These are phyloP conservation scores for Zeuzera pyrina DNA, from an alignment of 2,888 invertebrate genomes.

Conservation along the genomic window DNA sequence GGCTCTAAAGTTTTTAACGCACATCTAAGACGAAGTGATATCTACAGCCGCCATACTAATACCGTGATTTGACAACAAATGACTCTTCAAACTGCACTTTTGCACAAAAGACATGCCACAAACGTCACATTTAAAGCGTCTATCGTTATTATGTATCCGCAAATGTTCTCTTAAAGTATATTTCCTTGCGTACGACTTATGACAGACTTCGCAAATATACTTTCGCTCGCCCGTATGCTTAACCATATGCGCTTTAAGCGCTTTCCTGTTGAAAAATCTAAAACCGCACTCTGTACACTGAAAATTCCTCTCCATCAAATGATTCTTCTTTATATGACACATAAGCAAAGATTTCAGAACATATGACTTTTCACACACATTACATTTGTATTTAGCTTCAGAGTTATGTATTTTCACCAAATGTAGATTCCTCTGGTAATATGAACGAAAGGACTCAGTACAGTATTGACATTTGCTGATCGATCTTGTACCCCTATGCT, in stretches of 20 bases:
- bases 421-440: conserved; percentile 57
- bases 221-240: conserved; percentile 57
- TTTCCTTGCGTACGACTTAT: conserved; percentile 54
- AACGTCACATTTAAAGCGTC: conserved; percentile 46
- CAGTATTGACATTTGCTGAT: conserved; percentile 56
- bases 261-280: conserved; percentile 67
- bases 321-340: conserved; percentile 55
- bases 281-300: conserved; percentile 66
- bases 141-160: conserved; percentile 56
- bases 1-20: no score
- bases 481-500: conserved; percentile 47
- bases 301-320: conserved; percentile 61
- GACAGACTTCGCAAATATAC: conserved; percentile 43
- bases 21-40: no score
- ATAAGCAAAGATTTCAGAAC: conserved; percentile 48
- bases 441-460: conserved; percentile 45
- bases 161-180: conserved; percentile 48
- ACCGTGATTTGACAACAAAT: conserved; percentile 50
- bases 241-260: conserved; percentile 64
- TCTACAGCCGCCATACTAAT: conserved; percentile 48
- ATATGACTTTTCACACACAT: conserved; percentile 45
- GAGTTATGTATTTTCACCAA: conserved; percentile 53
- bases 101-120: conserved; percentile 49
- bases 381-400: conserved; percentile 55
- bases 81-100: conserved; percentile 55